Conservation (phyloP, 2,113 vertebrate species). For the Planiliza haematocheilus region DNA sequence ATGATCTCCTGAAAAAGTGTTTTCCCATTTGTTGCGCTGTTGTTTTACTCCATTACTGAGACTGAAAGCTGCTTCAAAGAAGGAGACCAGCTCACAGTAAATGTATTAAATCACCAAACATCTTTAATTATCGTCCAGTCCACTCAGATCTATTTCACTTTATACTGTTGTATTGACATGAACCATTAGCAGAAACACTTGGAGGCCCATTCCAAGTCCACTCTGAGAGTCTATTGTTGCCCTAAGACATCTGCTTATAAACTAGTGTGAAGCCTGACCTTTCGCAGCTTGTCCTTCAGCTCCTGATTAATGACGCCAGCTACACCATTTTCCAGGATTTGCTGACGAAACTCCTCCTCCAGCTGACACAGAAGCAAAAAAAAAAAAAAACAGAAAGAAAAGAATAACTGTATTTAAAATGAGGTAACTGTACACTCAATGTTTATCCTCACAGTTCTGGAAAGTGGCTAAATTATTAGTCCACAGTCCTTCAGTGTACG, state of each 20-base stretch:
- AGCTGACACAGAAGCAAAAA: too few relatives aligned
- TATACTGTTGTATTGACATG: background rate
- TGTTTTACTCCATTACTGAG: background rate
- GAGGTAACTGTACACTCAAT: background rate
- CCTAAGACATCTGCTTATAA: background rate
- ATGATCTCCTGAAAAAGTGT: too few relatives aligned
- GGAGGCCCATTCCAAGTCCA: too few relatives aligned
- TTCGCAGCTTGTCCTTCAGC: slow-evolving; percentile 86
- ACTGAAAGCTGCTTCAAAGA: background rate
- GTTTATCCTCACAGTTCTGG: background rate
- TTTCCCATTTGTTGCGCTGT: background rate
- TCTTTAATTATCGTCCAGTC: background rate
- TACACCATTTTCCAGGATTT: slow-evolving; percentile 85
- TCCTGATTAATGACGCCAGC: slow-evolving; percentile 84
- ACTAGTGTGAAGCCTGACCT: slow-evolving; percentile 74
- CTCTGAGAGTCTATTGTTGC: background rate
- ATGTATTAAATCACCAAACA: background rate
- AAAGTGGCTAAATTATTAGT: too few relatives aligned
- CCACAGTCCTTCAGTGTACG: too few relatives aligned
- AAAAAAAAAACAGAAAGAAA: background rate
- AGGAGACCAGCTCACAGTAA: background rate
- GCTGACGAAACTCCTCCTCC: slow-evolving; percentile 83
- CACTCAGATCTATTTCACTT: background rate
- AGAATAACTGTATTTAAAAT: background rate
- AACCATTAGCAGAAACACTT: background rate